Evolutionary conservation across 37 sponge, comb jelly and placozoan genomes (phyloP).

Genomic region (Geodia barretti): DNA sequence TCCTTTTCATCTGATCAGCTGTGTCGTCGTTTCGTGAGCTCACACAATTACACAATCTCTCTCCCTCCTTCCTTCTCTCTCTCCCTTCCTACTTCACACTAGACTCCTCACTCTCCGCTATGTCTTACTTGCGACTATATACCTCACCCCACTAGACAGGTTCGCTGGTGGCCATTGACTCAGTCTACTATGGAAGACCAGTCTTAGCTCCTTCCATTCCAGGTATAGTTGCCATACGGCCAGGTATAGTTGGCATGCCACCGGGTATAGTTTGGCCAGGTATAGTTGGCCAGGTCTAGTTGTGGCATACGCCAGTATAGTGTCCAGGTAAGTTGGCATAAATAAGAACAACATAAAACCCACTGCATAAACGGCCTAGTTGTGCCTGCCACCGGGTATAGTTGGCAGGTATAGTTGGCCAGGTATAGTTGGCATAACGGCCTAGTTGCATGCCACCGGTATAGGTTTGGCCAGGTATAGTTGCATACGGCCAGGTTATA

Average conservation of each 20-base stretch:
- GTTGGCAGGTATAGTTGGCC: constrained; percentile 30
- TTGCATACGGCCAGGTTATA: too few species aligned
- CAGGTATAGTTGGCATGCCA: not conserved
- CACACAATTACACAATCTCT: too few species aligned
- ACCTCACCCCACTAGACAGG: not conserved
- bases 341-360: too few species aligned
- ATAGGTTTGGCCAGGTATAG: too few species aligned
- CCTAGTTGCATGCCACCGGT: too few species aligned
- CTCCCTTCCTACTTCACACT: not conserved
- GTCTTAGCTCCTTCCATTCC: constrained; percentile 89
- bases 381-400: constrained; percentile 79
- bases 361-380: too few species aligned
- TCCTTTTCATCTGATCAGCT: constrained; percentile 40
- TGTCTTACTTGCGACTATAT: too few species aligned
- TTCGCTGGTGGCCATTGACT: constrained; percentile 74
- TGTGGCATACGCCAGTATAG: too few species aligned
- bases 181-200: constrained; percentile 76
- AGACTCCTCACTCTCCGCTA: too few species aligned
- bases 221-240: not conserved
- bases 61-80: not conserved
- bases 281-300: constrained; percentile 12
- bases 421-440: constrained; percentile 27
- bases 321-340: too few species aligned
- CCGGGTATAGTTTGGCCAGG: too few species aligned
- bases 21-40: constrained; percentile 57